Evolutionary conservation across 1,140 invertebrate genomes (phyloP), one percentile per base, ranked within the genome.

Genomic region (Wasmannia auropunctata): DNA sequence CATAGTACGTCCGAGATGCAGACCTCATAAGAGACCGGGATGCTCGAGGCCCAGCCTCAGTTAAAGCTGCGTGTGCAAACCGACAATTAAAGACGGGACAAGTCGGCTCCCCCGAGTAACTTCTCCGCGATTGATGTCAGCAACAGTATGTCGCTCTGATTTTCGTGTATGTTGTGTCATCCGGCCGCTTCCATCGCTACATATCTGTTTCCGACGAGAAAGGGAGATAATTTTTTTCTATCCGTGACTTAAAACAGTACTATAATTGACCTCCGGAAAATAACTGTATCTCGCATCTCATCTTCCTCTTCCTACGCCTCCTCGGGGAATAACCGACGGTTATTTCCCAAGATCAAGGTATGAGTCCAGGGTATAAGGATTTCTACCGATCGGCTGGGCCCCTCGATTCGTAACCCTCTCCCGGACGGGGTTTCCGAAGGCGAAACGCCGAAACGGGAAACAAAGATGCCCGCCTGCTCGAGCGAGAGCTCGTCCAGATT

Each of bases 401-500:
- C 11, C 7, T 28, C 19, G 28, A 86, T 28, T 70, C 37, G 40
- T 72, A 70, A 88, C 19, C 19, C 10, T n/a, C 2, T 25, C 8
- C 43, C 8, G 43, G 62, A 3, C 0, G 56, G 19, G 14, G 8
- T 46, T 25, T 60, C n/a, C 16, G 63, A 70, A 10, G 25, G 22
- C 58, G 54, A 77, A 31, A 60, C 10, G 11, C 10, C 11, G 69
- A 80, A 74, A n/a, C 16, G 19, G 22, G 4, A 19, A 22, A 46
- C 6, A 4, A 83, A 83, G 46, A 97, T 97, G 97, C 97, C 97
- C 91, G 96, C 96, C 79, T 97, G 96, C 91, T 95, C 96, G 86
- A 96, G 96, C 88, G 97, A 97, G 90, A 96, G 96, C 93, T 91
- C 95, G 37, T 95, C 95, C 7, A 93, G 93, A 81, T 93, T 95